Conservation (phyloP, 2,888 invertebrate genomes). For the Mesoligia furuncula region DNA sequence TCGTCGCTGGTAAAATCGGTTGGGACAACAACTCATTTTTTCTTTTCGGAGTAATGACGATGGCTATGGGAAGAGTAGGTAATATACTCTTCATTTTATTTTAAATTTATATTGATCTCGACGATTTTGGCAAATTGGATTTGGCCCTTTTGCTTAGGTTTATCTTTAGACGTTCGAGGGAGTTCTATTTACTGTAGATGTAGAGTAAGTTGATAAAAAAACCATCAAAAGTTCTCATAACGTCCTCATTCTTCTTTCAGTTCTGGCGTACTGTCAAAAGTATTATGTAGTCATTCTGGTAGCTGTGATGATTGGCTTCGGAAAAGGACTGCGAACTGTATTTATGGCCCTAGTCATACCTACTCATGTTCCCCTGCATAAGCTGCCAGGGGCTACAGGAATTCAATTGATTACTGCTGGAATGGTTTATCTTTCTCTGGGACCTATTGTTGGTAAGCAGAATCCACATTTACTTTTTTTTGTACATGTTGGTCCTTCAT, state of each 20-base stretch:
- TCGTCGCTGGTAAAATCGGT: constrained; percentile 92
- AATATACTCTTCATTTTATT: constrained; percentile 56
- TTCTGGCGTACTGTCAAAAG: constrained; percentile 91
- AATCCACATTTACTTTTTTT: not conserved
- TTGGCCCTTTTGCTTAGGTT: not conserved
- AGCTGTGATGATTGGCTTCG: constrained; percentile 92
- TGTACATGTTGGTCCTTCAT: not conserved
- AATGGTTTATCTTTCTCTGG: constrained; percentile 90
- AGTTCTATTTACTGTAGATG: not conserved
- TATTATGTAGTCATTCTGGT: constrained; percentile 90
- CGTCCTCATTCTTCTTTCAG: constrained; percentile 77
- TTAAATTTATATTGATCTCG: not conserved
- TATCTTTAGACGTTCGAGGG: not conserved
- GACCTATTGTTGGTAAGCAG: constrained; percentile 91
- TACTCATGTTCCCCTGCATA: constrained; percentile 92
- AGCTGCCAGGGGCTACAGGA: constrained; percentile 93
- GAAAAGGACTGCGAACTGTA: constrained; percentile 93
- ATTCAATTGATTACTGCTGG: constrained; percentile 93
- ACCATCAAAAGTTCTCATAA: not conserved
- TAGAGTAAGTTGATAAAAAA: not conserved
- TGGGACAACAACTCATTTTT: constrained; percentile 94
- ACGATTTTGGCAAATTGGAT: not conserved
- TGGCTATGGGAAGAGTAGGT: constrained; percentile 92
- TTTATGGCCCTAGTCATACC: constrained; percentile 94
- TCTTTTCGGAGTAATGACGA: constrained; percentile 92